Base-by-base conservation (phyloP, 2,888 invertebrate genomes). In the Lydus trimaculatus region DNA sequence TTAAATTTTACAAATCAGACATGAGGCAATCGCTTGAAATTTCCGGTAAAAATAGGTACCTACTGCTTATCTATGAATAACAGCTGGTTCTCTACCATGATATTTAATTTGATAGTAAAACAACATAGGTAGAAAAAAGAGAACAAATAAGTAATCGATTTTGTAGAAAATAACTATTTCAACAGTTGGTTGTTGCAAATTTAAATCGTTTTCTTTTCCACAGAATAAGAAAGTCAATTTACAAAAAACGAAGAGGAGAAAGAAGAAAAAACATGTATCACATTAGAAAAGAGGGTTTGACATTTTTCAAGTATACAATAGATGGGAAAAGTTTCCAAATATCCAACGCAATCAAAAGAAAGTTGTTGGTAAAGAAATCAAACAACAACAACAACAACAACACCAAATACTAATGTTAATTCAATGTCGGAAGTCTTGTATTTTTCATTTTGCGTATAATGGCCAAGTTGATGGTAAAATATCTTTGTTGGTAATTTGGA, bases 61-160 rank as follows among this genome's bases (percentile, higher is more conserved):
- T 52, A 52, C 36, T 25, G 69, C 66, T 69, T 69, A 69, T 69
- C 69, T 69, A 63, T 59, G 59, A 66, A 61, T 66, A 66, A 65
- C 69, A 69, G 69, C 69, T 52, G 69, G 65, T 56, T 65, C 43
- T 63, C 58, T 52, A 56, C 64, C 65, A 67, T 23, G 56, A 60
- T 56, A 56, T 9, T 23, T 11, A 25, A 15, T 8, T 15, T 13
- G 56, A 56, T 56, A 15, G 8, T 25, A 15, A 13, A 56, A 56
- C 9, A 6, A 48, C 8, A 25, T 5, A 13, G 6, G 17, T 43
- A 17, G 17, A 17, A 7, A 9, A 43, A 3, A 1, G 13, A 6
- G 11, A 23, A 56, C 5, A 43, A 43, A 43, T 17, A 43, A 43
- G 17, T 17, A 43, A 43, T 43, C 36, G 67, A 67, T 67, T 64